Evolutionary conservation across 2,113 vertebrate genomes (phyloP), one percentile per base, ranked within the genome.

Genomic region (Chaetops frenatus): DNA sequence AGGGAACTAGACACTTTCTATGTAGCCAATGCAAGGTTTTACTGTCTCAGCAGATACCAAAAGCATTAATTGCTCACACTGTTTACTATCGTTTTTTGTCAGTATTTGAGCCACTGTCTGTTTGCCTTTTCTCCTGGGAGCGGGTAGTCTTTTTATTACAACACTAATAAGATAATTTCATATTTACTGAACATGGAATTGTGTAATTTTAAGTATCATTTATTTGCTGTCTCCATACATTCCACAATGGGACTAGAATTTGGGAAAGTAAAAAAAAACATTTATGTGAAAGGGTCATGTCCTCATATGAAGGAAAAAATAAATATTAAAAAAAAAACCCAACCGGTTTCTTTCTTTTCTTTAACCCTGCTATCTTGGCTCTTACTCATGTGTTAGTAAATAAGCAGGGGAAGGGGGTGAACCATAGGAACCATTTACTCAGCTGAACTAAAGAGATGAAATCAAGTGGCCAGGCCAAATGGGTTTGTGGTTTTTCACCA

Each of bases 401-500:
- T 91, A 94, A 90, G n/a, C 40, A 53, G 56, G 28, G 27, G 28
- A 28, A 79, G 14, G 15, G 35, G 16, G 28, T 79, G 73, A 96
- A 69, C 79, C 88, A 94, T 69, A 92, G 51, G 50, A 78, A 92
- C 77, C 47, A 90, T 97, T 96, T 97, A 95, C 93, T 97, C 95
- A 97, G 93, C 95, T 97, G 96, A 97, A 96, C 90, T 90, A 62
- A 79, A 85, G 95, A 90, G 89, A 97, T 96, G 78, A 97, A 97
- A 96, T 96, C 73, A 92, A 95, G 94, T 96, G 95, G 93, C 33
- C 74, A 92, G 93, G 94, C 96, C 96, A 97, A 65, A 95, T 44
- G 96, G 97, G 94, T 97, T 97, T 98, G 98, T 95, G 98, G 97
- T 77, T 98, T 97, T 97, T 87, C 93, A 95, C 95, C 96, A 96